Evolutionary conservation across 2,888 invertebrate species (phyloP).

Genomic region (Oscheius sp.): DNA sequence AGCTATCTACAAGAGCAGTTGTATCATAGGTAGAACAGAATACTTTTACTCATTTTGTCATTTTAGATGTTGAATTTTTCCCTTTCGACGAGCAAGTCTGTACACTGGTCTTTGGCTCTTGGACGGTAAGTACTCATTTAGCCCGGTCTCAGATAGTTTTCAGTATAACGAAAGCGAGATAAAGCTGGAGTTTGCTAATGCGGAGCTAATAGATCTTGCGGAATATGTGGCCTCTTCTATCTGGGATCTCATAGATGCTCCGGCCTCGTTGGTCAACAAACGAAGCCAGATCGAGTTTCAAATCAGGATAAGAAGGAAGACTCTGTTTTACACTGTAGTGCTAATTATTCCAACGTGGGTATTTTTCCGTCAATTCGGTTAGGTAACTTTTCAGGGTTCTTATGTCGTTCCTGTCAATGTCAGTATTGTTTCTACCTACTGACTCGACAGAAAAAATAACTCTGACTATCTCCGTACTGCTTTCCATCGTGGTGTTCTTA

Average conservation of each 20-base stretch:
- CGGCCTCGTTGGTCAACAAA: conserved; percentile 74
- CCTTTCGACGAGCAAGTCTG: conserved; percentile 81
- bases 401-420: conserved; percentile 91
- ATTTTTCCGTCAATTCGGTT: too few species aligned
- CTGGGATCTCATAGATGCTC: conserved; percentile 94
- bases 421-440: conserved; percentile 95
- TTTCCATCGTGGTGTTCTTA: conserved; percentile 98
- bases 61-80: conserved; percentile 89
- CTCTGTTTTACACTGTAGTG: conserved; percentile 98
- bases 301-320: conserved; percentile 82
- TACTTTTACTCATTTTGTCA: not conserved
- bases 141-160: not conserved
- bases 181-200: conserved; percentile 91
- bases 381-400: conserved; percentile 75
- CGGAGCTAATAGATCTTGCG: conserved; percentile 91
- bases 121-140: conserved; percentile 57
- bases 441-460: conserved; percentile 88
- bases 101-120: conserved; percentile 66
- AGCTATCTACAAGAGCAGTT: conserved; percentile 98
- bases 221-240: conserved; percentile 98
- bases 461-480: conserved; percentile 93
- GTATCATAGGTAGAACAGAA: conserved; percentile 83
- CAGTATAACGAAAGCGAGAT: conserved; percentile 94
- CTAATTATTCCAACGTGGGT: conserved; percentile 94
- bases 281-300: conserved; percentile 68